Base-by-base conservation (phyloP, 2,797 vertebrate genomes). In the Anguilla anguilla region DNA sequence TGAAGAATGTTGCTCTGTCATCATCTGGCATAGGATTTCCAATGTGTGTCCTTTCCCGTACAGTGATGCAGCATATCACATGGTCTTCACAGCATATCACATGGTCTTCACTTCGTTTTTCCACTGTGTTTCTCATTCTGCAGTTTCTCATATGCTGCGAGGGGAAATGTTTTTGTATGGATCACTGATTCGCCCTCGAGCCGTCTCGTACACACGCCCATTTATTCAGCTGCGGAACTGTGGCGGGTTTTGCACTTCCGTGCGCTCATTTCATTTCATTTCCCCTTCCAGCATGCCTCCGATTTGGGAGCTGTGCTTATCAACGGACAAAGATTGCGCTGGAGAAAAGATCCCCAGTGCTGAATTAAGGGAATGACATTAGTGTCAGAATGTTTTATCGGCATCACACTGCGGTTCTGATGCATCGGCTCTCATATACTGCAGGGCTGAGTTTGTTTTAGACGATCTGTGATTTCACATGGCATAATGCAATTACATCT, bases 401-500 rank as follows among this genome's bases (percentile, higher is more conserved):
- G 11, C 28, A 49, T 39, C 9, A 2, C 43, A 72, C 39, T 31
- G 7, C 4, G 43, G 6, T 17, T 74, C 43, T 74, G 46, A 86
- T 79, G 74, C 74, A 79, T 46, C 17, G 35, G 43, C 53, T 74
- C 51, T 35, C 85, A 55, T 77, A 28, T 72, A 31, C 79, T 46
- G 46, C 49, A 51, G 46, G 11, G 79, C 46, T 25, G 49, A 13
- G 17, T 55, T 25, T 86, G 79, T 82, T 86, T 35, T 64, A 86
- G 35, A 51, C 53, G 46, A 86, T 72, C 85, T 86, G 64, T 74
- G 46, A 72, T 86, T 86, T 86, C 85, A 74, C 43, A 61, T 86
- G 85, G 64, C 31, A 53, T 55, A 86, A 86, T 86, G 85, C 55
- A 86, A 86, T 86, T 86, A 86, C 67, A 35, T 86, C n/a, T 72